Evolutionary conservation across 2,888 invertebrate genomes (phyloP), one percentile per base, ranked within the genome.

Genomic region (Dryadula phaetusa): DNA sequence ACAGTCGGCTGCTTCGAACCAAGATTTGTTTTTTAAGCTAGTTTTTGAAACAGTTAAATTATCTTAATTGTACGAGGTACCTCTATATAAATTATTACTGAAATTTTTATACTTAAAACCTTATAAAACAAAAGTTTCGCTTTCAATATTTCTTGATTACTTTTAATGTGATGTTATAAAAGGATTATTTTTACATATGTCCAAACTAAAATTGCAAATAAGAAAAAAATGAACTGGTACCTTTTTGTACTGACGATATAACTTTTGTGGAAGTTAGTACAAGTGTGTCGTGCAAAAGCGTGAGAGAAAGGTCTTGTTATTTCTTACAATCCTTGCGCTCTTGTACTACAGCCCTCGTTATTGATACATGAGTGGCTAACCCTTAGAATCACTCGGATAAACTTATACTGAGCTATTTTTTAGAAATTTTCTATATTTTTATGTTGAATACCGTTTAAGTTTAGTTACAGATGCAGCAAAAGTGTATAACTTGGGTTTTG

Each of bases 221-320:
- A 18, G 18, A 54, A 37, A 32, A 12, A 6, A 28, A 28, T 28
- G 6, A 12, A 20, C 10, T 18, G 3, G 34, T 1, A 3, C 16
- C 12, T 28, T 32, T 18, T 44, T n/a, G 16, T 20, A 47, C 22
- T 46, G 1, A 14, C 32, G 46, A 25, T 7, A 61, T 25, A 62
- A 63, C 18, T 54, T 32, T 12, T 20, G n/a, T 28, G 42, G 16
- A 71, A 73, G 67, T 71, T 56, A 25, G n/a, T n/a, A 56, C n/a
- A 56, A 56, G 40, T 40, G 16, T 56, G 56, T 10, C 56, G 40
- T 18, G 22, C 52, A 34, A 40, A 49, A 66, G 70, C 72, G 69
- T 72, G 72, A 72, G 69, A 72, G 67, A 70, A 69, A 72, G 66
- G 66, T 62, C 54, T 64, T 67, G 72, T 66, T 70, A 72, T 73